Evolutionary conservation across 2,113 vertebrate genomes (phyloP), one percentile per base, ranked within the genome.

Genomic region (Recurvirostra avosetta): DNA sequence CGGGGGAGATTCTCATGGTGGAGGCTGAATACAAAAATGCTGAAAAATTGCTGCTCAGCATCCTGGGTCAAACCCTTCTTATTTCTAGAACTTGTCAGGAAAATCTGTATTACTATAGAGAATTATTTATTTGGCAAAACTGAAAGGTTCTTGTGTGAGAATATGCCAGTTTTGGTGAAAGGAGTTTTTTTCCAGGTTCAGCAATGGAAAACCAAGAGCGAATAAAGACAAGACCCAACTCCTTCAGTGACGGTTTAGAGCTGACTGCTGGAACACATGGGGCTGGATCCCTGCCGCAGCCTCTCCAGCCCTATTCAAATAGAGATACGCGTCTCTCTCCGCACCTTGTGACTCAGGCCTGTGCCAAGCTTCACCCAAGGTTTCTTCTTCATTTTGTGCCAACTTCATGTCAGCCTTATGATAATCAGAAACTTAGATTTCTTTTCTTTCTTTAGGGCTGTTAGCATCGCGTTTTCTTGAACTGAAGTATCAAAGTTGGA

Each of bases 1-100:
- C 2, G 2, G 7, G 7, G 14, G 6, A 55, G 19, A 47, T 18
- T 15, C 4, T 50, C 23, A 0, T 27, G 5, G 14, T 40, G 3
- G 15, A 67, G 56, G 5, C 7, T 67, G 55, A 55, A 71, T 74
- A 41, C 25, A 4, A 6, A 91, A 81, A 72, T 29, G 25, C 29
- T 36, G n/a, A 36, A 67, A 84, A 85, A 68, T 10, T 49, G 22
- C 23, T 68, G 26, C 22, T 72, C 49, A 30, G 13, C 29, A 22
- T 20, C 23, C 23, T 74, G 14, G 8, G 16, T 59, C 63, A 84
- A 86, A 58, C 3, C 6, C 17, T 65, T 52, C 38, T 67, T 7
- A 11, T 59, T 21, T 9, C 30, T 71, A 63, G 29, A 56, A 36
- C 8, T 75, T 62, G 8, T 41, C 25, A 76, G n/a, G 6, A 80